Evolutionary conservation across 2,888 invertebrate genomes (phyloP).

Genomic region (Synergus japonicus): DNA sequence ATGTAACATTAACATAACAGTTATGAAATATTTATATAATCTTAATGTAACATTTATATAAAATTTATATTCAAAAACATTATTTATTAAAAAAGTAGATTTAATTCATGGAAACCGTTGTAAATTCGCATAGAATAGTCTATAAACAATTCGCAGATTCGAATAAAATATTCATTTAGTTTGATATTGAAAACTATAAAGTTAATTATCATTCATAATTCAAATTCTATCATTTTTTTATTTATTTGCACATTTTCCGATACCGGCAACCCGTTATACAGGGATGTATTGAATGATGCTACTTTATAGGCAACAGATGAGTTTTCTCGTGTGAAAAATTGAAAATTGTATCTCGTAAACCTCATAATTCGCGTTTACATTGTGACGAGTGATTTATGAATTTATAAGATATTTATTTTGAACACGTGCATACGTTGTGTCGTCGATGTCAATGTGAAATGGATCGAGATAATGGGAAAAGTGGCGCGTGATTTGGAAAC

Average conservation of each 20-base stretch:
- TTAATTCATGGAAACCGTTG: no score
- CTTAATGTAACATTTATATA: no score
- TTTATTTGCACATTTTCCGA: neutral
- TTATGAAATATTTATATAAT: no score
- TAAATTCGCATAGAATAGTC: no score
- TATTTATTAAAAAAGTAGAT: no score
- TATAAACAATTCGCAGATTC: neutral
- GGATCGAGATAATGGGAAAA: constrained; percentile 28
- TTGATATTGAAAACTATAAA: neutral
- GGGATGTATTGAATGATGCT: neutral
- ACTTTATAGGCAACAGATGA: neutral
- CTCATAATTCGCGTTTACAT: neutral
- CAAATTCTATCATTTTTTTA: neutral
- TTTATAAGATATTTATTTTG: constrained; percentile 29
- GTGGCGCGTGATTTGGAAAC: constrained; percentile 23
- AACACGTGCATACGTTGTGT: constrained; percentile 21
- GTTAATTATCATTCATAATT: neutral
- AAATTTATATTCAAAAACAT: no score
- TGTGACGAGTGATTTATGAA: neutral
- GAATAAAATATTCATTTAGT: neutral
- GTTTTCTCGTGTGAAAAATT: neutral
- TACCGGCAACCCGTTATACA: neutral
- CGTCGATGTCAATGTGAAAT: constrained; percentile 14
- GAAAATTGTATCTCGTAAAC: neutral
- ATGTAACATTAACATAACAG: no score